Conservation (phyloP, 1,140 invertebrate species). For the Trachymyrmex septentrionalis region DNA sequence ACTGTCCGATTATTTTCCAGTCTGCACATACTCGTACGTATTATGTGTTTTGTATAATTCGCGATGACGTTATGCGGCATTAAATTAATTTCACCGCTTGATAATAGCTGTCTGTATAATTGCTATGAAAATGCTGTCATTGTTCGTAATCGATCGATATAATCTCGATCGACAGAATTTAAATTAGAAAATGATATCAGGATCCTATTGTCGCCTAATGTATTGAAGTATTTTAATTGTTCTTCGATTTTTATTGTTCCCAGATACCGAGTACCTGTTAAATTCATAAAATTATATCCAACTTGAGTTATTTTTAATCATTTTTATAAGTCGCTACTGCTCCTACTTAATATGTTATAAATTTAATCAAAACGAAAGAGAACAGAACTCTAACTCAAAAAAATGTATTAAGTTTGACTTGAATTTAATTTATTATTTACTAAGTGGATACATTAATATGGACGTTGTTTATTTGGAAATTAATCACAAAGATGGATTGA, state of each 20-base stretch:
- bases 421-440: no score
- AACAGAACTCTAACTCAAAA: no score
- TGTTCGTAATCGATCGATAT: background rate
- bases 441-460: no score
- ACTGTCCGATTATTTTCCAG: conserved; percentile 30
- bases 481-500: no score
- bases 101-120: background rate
- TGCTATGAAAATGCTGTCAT: background rate
- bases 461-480: no score
- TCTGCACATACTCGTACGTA: background rate
- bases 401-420: no score
- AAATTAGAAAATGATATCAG: background rate
- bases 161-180: background rate
- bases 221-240: conserved; percentile 8
- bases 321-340: no score
- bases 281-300: no score
- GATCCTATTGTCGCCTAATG: background rate
- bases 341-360: no score
- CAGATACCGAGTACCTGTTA: no score
- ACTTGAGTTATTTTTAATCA: no score
- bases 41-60: conserved; percentile 35
- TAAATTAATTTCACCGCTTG: conserved; percentile 44
- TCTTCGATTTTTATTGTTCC: background rate
- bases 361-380: no score
- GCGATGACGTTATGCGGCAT: background rate